Evolutionary conservation across 2,113 vertebrate species (phyloP), one percentile per base, ranked within the genome.

Genomic region (Ochotona curzoniae): DNA sequence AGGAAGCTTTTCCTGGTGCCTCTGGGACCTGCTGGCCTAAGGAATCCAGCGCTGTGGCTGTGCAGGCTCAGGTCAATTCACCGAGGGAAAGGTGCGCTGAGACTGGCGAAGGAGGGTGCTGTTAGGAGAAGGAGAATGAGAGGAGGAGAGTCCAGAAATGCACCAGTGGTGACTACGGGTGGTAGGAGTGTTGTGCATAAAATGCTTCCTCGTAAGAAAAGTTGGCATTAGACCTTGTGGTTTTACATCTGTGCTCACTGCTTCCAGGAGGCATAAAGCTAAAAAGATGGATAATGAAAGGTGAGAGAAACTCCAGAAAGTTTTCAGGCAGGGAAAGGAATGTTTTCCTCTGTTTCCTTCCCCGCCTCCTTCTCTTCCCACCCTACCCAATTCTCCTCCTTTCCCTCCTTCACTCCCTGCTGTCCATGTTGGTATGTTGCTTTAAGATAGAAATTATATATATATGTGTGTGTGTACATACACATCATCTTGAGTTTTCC

Each of bases 161-260:
- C 1, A 2, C 20, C 21, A 8, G 23, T 2, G n/a, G 70, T 70
- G 70, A 44, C 17, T 0, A 0, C 21, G 14, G 47, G 35, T 2
- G n/a, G 8, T 49, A 4, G 12, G 49, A 57, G 54, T 2, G 1
- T 63, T 23, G 57, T 32, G 67, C 32, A 25, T 64, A 61, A 64
- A 74, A 25, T 32, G 14, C 66, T 28, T 66, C n/a, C n/a, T 78
- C 30, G 38, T 30, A 7, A 26, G 89, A 26, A 85, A 83, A 60
- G 10, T 14, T 26, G 14, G 15, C 13, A 4, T 76, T 66, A 23
- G 25, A 23, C 18, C 49, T 9, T 10, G 28, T 30, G 64, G 23
- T 49, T 80, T 20, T 26, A 21, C 6, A 9, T 66, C 47, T 28
- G 21, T 17, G 9, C 11, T 63, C 8, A 12, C 4, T 28, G 71